Evolutionary conservation across 2,113 vertebrate species (phyloP), one percentile per base, ranked within the genome.

Genomic region (Apeltes quadracus): DNA sequence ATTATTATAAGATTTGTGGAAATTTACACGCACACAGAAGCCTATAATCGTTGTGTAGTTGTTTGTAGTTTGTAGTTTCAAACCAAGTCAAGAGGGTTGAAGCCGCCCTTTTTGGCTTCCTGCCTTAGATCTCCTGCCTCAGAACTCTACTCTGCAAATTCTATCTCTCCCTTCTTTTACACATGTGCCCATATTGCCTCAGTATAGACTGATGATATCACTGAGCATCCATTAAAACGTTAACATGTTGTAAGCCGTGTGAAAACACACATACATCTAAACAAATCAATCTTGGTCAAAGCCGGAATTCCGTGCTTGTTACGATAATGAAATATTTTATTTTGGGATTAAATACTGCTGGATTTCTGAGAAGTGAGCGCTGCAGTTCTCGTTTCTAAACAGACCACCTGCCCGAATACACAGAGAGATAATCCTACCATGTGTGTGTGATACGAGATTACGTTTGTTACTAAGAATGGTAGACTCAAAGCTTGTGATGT

Each of bases 311-410:
- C 22, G 58, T 44, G 41, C 57, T 70, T 75, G 39, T 69, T 67
- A 36, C 57, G 34, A 75, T 79, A 80, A 71, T 73, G 36, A 75
- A 34, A 72, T 55, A n/a, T 38, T 81, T 85, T 84, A 53, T 81
- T 85, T 78, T 32, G 69, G 27, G n/a, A 41, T 46, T 41, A 62
- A 74, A 72, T 54, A 27, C 20, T 25, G 46, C 10, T 4, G 38
- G 12, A 18, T 61, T 76, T 65, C 38, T 67, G 32, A 70, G 72
- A 73, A 68, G 32, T 39, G 43, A 56, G 20, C 27, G 55, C 29
- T 34, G 44, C 12, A 61, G 11, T 22, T 69, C 58, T 48, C 56
- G 20, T 18, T 38, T 14, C 41, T 82, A 69, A 76, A 74, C 61
- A 74, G 25, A 70, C 1, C 23, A 27, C 55, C 44, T 48, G 32